Percentiles rank a stretch among this genome's conserved stretches.
These are phyloP conservation scores for Perizoma affinitatum DNA, from an alignment of 2,888 invertebrate genomes.

Conservation along the genomic window DNA sequence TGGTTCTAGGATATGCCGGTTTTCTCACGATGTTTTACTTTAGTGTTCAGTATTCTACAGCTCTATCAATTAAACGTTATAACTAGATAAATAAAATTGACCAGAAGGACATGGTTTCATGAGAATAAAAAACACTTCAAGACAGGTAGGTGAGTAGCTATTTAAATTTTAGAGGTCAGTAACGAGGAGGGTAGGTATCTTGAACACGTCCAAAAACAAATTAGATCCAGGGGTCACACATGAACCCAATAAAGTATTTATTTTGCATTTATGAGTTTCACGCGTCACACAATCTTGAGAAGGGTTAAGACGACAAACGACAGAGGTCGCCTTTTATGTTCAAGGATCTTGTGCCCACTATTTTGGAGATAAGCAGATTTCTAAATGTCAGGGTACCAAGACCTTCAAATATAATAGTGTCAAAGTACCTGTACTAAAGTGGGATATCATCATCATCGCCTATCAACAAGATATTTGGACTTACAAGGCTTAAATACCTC, in stretches of 20 bases:
- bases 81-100: too few relatives aligned
- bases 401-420: slow-evolving; percentile 21
- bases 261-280: slow-evolving; percentile 54
- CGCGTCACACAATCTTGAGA: slow-evolving; percentile 55
- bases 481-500: too few relatives aligned
- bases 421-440: slow-evolving; percentile 1
- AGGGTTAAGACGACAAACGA: slow-evolving; percentile 64
- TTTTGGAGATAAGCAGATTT: slow-evolving; percentile 37
- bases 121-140: too few relatives aligned
- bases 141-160: too few relatives aligned
- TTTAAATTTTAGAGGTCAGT: background rate
- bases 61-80: too few relatives aligned
- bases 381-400: slow-evolving; percentile 24
- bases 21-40: too few relatives aligned
- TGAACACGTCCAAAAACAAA: slow-evolving; percentile 16
- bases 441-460: slow-evolving; percentile 8
- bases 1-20: too few relatives aligned
- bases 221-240: slow-evolving; percentile 25
- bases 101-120: too few relatives aligned
- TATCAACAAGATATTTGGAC: background rate
- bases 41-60: too few relatives aligned
- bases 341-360: slow-evolving; percentile 52
- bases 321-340: slow-evolving; percentile 60
- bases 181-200: slow-evolving; percentile 7
- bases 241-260: slow-evolving; percentile 39